Conservation (phyloP, 1,140 invertebrate genomes). For the Caenorhabditis elegans region WBcel235 BX284606.5:5890501-5891000, state of each 20-base stretch:
- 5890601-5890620: slow-evolving; percentile 55
- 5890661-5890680: slow-evolving; percentile 66
- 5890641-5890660: slow-evolving; percentile 2
- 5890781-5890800: slow-evolving; percentile 61
- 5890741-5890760: slow-evolving; percentile 65
- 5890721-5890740: slow-evolving; percentile 62
- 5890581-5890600: slow-evolving; percentile 64
- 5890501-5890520: slow-evolving; percentile 28
- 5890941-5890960: slow-evolving; percentile 66
- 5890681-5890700: slow-evolving; percentile 64
- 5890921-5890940: slow-evolving; percentile 63
- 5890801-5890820: background rate
- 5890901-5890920: slow-evolving; percentile 66
- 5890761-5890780: slow-evolving; percentile 62
- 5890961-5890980: slow-evolving; percentile 66
- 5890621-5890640: background rate
- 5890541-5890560: slow-evolving; percentile 66
- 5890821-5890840: background rate
- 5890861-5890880: slow-evolving; percentile 65
- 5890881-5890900: slow-evolving; percentile 64
- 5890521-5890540: slow-evolving; percentile 59
- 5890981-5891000: slow-evolving; percentile 62
- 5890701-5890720: slow-evolving; percentile 57
- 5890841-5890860: slow-evolving; percentile 44
- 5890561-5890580: slow-evolving; percentile 62